Evolutionary conservation across 2,888 invertebrate genomes (phyloP).

Genomic region (Nebria brevicollis): DNA sequence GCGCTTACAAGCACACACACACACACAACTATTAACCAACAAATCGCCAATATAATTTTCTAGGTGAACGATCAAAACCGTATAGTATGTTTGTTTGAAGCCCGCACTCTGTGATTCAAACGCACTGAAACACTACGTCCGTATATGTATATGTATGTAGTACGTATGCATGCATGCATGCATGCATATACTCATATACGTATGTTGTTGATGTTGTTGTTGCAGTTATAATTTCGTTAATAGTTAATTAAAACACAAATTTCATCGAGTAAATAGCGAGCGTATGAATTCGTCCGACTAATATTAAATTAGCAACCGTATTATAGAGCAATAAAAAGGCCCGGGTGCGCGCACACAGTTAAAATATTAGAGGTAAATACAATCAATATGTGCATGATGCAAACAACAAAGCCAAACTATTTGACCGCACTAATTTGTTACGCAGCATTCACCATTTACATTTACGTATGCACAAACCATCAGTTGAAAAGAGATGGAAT

Average conservation of each 20-base stretch:
- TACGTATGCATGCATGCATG: not conserved
- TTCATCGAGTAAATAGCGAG: slow-evolving; percentile 48
- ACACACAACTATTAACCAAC: slow-evolving; percentile 8
- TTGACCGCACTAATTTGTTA: slow-evolving; percentile 43
- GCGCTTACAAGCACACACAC: slow-evolving; percentile 23
- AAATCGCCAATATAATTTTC: slow-evolving; percentile 55
- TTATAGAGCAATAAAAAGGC: slow-evolving; percentile 43
- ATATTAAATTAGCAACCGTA: slow-evolving; percentile 46
- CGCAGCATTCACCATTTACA: slow-evolving; percentile 3
- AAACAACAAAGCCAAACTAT: slow-evolving; percentile 43
- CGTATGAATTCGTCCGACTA: slow-evolving; percentile 45
- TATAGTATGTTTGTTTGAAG: slow-evolving; percentile 48
- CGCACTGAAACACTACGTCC: not conserved
- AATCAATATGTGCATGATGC: slow-evolving; percentile 44
- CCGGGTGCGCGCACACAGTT: slow-evolving; percentile 29
- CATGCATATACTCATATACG: not conserved
- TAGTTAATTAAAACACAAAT: slow-evolving; percentile 58
- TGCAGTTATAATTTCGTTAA: slow-evolving; percentile 51
- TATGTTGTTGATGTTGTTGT: not conserved
- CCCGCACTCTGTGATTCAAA: slow-evolving; percentile 16
- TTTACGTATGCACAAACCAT: not conserved
- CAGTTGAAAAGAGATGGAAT: no score
- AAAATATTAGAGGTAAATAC: slow-evolving; percentile 47
- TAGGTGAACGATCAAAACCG: slow-evolving; percentile 57
- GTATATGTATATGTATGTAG: not conserved